phyloP scores from a whole-genome alignment of 2,797 vertebrate species.

The Tamandua tetradactyla region DNA sequence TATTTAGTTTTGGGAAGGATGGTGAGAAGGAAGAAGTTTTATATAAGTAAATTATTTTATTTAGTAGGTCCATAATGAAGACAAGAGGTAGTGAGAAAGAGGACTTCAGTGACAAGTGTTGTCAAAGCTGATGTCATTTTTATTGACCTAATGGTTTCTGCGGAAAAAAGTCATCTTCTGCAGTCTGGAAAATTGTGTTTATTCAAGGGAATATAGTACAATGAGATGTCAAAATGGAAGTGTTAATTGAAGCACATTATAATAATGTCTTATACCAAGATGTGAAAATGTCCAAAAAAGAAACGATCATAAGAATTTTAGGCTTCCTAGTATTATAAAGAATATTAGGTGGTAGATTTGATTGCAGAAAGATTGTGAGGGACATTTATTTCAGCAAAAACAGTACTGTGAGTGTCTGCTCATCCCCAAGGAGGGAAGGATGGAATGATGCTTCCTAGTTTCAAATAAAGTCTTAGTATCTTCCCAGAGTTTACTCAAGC shows the following conservation, averaged over 20 bases:
- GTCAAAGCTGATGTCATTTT: not conserved
- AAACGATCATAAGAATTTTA: not conserved
- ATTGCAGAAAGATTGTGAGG: not conserved
- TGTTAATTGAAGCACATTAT: not conserved
- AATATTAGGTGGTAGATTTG: not conserved
- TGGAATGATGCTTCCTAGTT: not conserved
- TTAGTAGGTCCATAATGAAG: not conserved
- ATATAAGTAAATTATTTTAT: not conserved
- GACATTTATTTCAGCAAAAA: not conserved
- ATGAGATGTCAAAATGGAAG: not conserved
- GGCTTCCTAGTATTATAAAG: not conserved
- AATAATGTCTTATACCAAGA: not conserved
- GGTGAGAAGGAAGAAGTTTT: not conserved
- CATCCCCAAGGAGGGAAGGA: not conserved
- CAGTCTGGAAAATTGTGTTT: not conserved
- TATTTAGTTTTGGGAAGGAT: not conserved
- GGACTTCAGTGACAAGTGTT: not conserved
- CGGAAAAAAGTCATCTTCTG: not conserved
- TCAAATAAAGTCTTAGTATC: not conserved
- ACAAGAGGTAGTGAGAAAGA: not conserved
- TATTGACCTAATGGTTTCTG: not conserved
- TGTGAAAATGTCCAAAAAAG: not conserved
- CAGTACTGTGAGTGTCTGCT: not conserved
- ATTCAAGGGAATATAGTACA: not conserved
- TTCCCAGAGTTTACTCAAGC: not conserved